Percentiles rank a stretch among this genome's conserved stretches.
These are phyloP conservation scores for Melieria crassipennis DNA, from an alignment of 2,888 invertebrate species.

Conservation along the genomic window DNA sequence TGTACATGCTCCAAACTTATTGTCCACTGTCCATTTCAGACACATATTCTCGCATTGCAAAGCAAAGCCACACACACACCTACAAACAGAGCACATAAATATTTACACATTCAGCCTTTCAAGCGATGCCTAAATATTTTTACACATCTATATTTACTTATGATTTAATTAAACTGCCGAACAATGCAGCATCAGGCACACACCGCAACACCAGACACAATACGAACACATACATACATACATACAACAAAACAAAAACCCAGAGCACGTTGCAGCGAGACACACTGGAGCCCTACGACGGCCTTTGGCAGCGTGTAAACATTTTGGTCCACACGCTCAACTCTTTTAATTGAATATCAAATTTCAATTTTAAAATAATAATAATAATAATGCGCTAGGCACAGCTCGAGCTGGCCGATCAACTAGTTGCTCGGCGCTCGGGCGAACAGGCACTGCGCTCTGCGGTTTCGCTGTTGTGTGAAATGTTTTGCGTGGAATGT, in stretches of 20 bases:
- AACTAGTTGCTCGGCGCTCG: too few relatives aligned
- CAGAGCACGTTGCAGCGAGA: too few relatives aligned
- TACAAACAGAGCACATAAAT: constrained; percentile 29
- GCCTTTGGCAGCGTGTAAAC: too few relatives aligned
- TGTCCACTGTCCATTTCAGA: background rate
- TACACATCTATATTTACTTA: constrained; percentile 23
- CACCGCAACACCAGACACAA: too few relatives aligned
- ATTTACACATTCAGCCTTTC: constrained; percentile 29
- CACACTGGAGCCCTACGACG: too few relatives aligned
- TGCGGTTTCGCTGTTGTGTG: constrained; percentile 13
- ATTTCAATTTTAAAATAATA: constrained; percentile 26
- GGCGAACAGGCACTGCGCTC: constrained; percentile 21
- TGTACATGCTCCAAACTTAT: too few relatives aligned
- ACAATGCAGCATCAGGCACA: background rate
- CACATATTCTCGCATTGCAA: background rate
- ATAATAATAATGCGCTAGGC: too few relatives aligned
- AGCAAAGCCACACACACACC: constrained; percentile 10
- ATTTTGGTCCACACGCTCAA: background rate
- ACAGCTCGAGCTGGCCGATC: too few relatives aligned
- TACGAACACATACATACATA: background rate
- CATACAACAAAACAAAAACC: background rate
- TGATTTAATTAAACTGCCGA: constrained; percentile 20
- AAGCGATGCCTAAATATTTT: constrained; percentile 37
- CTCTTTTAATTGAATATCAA: constrained; percentile 39
- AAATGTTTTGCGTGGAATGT: too few relatives aligned